phyloP scores from a whole-genome alignment of 2,797 vertebrate species.

The Aulostomus chinensis region DNA sequence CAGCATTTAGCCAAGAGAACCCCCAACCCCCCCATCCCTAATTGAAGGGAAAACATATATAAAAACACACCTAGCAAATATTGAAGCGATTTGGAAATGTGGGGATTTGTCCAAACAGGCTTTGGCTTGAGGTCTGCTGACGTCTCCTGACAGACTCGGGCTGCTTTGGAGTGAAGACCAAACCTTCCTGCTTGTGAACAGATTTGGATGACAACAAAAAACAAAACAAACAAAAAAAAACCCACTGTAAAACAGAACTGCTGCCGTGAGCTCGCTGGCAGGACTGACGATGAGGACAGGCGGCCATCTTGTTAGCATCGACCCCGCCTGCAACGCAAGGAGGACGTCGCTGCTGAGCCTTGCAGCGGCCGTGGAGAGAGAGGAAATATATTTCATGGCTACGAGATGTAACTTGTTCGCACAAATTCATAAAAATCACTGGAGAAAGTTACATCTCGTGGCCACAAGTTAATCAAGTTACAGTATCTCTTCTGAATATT shows the following conservation, averaged over 20 bases:
- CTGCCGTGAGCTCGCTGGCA: slow-evolving; percentile 49
- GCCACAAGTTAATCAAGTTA: too few relatives aligned
- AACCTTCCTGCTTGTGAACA: slow-evolving; percentile 15
- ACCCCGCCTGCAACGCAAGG: too few relatives aligned
- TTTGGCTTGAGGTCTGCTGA: slow-evolving; percentile 56
- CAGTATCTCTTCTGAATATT: too few relatives aligned
- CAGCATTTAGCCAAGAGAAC: slow-evolving; percentile 33
- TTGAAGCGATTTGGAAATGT: slow-evolving; percentile 41
- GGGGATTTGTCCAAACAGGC: slow-evolving; percentile 35
- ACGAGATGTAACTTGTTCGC: too few relatives aligned
- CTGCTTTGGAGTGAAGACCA: slow-evolving; percentile 20
- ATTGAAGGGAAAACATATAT: background rate
- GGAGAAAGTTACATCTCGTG: too few relatives aligned
- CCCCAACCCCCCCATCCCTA: background rate
- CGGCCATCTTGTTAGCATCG: background rate
- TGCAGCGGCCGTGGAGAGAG: too few relatives aligned
- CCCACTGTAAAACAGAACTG: too few relatives aligned
- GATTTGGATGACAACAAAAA: background rate
- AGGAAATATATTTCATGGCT: too few relatives aligned
- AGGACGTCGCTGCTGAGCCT: too few relatives aligned
- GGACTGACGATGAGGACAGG: slow-evolving; percentile 21
- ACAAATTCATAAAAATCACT: too few relatives aligned
- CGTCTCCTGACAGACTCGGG: slow-evolving; percentile 28
- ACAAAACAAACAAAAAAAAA: background rate
- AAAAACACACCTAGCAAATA: too few relatives aligned